Percentiles rank a stretch among this genome's conserved stretches.
Conservation (phyloP, 2,797 vertebrate genomes). For the Gastrophryne carolinensis region DNA sequence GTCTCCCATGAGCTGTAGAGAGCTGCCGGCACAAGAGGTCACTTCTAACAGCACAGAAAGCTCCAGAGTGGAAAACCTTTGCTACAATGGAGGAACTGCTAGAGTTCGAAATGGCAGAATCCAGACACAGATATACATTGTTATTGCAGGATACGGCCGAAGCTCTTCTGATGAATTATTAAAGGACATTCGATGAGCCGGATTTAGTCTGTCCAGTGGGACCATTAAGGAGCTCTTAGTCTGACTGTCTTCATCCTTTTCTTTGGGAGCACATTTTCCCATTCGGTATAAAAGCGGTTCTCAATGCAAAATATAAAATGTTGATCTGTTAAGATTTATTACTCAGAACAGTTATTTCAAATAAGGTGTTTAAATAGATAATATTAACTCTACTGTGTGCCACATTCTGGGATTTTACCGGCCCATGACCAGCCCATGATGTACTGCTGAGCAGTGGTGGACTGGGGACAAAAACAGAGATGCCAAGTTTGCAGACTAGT, state of each 20-base stretch:
- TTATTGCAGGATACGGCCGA: conserved; percentile 50
- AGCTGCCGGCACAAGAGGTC: conserved; percentile 32
- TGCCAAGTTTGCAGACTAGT: no score
- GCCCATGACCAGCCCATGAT: no score
- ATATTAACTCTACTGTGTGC: background rate
- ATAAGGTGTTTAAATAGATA: no score
- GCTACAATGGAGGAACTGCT: conserved; percentile 25
- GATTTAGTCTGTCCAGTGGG: conserved; percentile 50
- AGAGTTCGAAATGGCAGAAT: conserved; percentile 20
- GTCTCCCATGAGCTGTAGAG: conserved; percentile 20
- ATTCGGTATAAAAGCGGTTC: conserved; percentile 9
- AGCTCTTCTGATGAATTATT: conserved; percentile 50
- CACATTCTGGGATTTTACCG: no score
- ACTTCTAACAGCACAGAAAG: background rate
- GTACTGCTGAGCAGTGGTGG: no score
- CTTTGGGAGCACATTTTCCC: conserved; percentile 21
- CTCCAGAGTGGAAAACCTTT: conserved; percentile 10
- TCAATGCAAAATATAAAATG: background rate
- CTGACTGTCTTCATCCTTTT: conserved; percentile 44
- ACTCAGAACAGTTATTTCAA: background rate
- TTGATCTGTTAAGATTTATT: background rate
- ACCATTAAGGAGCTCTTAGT: conserved; percentile 52
- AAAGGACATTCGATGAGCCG: conserved; percentile 51
- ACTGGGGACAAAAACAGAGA: no score
- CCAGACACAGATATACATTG: conserved; percentile 49